Base-by-base conservation (phyloP, 2,888 invertebrate genomes). In the Folsomia candida region DNA sequence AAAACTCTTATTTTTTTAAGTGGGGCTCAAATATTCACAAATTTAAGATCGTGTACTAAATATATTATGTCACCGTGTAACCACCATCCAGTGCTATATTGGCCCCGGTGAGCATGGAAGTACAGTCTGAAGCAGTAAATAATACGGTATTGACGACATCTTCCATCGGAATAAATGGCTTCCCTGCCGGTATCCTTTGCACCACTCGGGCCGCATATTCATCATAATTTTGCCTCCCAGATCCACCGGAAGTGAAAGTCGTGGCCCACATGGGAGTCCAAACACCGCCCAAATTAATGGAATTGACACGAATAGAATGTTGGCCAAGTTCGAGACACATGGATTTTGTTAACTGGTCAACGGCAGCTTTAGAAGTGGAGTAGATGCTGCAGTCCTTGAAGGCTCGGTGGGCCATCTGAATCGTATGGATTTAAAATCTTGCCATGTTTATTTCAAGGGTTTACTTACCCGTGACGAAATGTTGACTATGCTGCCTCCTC, bases 281-380 rank as follows among this genome's bases (percentile, higher is more conserved):
- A 2, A 85, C 84, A 47, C 86, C 85, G 1, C 86, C 86, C 6
- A 87, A 87, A 78, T 85, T 85, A 1, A 87, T 84, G 37, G 82
- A 81, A 78, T 86, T 87, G 2, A 86, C 86, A 3, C 76, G 69
- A 51, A 77, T 77, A 11, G 71, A 74, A 51, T 74, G 63, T 25
- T 68, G 67, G 2, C 86, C 86, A 9, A 86, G 81, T 80, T 86
- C 86, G 14, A 83, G 72, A 1, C 86, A 86, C 84, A 86, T 84
- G 27, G 82, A 82, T 75, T 82, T 9, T 0, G 86, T 85, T 1
- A 86, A 73, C 74, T 82, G 82, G 74, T 87, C 86, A 6, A 87
- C 78, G 3, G 86, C 86, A 9, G 83, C 85, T 79, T 87, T 87
- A 1, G 84, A 81, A 2, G 84, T 81, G 75, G 84, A 77, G 78